Conservation (phyloP, 2,113 vertebrate species). For the Syngnathus scovelli region DNA sequence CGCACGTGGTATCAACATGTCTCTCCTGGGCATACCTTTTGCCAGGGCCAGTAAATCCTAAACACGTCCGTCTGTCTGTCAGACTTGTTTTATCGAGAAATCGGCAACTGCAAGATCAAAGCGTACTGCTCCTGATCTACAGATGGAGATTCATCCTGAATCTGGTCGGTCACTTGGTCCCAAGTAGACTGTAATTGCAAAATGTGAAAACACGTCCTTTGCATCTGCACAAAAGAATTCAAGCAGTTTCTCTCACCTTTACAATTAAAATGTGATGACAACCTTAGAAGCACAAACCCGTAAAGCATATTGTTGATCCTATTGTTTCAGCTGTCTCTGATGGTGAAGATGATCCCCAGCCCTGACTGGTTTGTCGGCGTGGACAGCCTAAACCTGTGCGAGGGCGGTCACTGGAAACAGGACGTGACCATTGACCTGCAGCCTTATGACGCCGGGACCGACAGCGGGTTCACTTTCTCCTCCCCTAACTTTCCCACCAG, state of each 20-base stretch:
- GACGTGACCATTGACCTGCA: constrained; percentile 72
- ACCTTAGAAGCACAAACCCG: neutral
- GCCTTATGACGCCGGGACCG: constrained; percentile 73
- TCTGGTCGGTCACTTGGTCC: neutral
- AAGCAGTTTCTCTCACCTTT: neutral
- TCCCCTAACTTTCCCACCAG: constrained; percentile 73
- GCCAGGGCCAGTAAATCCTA: neutral
- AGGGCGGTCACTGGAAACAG: constrained; percentile 68
- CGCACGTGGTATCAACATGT: neutral
- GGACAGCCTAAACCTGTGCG: constrained; percentile 69
- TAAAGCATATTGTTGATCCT: neutral
- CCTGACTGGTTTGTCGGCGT: constrained; percentile 78
- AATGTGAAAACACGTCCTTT: neutral
- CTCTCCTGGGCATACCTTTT: neutral
- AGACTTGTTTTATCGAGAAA: neutral
- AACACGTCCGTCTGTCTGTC: neutral
- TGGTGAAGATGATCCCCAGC: constrained; percentile 76
- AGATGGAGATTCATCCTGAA: neutral
- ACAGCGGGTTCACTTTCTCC: constrained; percentile 78
- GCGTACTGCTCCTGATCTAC: neutral
- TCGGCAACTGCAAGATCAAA: neutral
- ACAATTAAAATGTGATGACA: neutral
- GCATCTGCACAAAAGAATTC: neutral
- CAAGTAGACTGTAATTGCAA: neutral
- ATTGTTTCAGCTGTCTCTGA: constrained; percentile 66